These are phyloP conservation scores for Cyprinodon diabolis DNA, from an alignment of 2,797 vertebrate species.

Conservation along the genomic window DNA sequence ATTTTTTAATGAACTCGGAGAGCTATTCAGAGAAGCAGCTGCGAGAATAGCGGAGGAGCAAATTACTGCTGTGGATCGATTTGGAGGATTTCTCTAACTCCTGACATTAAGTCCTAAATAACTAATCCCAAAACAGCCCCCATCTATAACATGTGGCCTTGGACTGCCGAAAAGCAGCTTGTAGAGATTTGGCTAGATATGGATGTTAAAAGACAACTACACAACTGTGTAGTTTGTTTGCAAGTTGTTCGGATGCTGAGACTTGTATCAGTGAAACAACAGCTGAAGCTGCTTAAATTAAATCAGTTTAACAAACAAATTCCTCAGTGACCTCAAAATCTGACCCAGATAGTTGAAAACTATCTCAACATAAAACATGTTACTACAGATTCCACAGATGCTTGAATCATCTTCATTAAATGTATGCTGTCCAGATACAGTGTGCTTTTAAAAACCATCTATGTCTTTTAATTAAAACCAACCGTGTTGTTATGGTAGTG, in stretches of 20 bases:
- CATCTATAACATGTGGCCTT: neutral
- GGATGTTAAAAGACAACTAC: neutral
- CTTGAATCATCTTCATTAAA: conserved; percentile 14
- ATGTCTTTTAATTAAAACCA: conserved; percentile 13
- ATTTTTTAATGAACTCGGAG: neutral
- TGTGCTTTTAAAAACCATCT: conserved; percentile 17
- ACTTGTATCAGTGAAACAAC: neutral
- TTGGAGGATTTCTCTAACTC: neutral
- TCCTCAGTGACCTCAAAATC: conserved; percentile 1
- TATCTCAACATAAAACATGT: neutral
- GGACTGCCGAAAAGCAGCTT: neutral
- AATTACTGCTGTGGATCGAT: neutral
- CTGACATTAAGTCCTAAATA: neutral
- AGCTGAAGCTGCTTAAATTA: conserved; percentile 6
- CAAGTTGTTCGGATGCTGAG: neutral
- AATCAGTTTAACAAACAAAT: neutral
- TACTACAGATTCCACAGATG: conserved; percentile 11
- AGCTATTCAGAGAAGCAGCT: neutral
- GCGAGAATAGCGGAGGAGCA: neutral
- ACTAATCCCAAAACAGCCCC: neutral
- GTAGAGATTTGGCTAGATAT: neutral
- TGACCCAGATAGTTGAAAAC: neutral
- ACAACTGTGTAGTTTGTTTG: neutral
- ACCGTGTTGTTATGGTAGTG: neutral
- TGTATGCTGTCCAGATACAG: neutral